A percentile compares a stretch with the other conserved stretches of the same genome.
phyloP scores from a whole-genome alignment of 1,140 invertebrate species.

The Theocolax elegans region DNA sequence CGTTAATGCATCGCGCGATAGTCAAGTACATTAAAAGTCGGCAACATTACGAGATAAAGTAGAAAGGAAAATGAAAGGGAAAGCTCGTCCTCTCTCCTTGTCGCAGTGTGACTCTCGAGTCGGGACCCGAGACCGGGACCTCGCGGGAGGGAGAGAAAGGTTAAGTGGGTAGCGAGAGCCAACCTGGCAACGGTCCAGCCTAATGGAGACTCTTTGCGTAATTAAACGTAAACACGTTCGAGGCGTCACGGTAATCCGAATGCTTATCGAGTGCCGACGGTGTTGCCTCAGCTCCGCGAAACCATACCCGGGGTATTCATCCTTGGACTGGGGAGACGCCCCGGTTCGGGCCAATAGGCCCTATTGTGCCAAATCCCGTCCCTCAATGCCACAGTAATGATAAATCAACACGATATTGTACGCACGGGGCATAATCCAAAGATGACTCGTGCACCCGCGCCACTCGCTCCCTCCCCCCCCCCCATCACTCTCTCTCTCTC shows the following conservation, averaged over 20 bases:
- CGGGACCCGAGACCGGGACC: too few relatives aligned
- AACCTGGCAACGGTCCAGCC: constrained; percentile 66
- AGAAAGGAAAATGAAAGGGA: constrained; percentile 10
- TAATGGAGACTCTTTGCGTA: constrained; percentile 69
- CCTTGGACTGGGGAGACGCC: constrained; percentile 43
- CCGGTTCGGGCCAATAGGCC: background rate
- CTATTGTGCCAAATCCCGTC: too few relatives aligned
- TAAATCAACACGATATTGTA: constrained; percentile 37
- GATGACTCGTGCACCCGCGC: background rate
- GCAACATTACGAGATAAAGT: constrained; percentile 4
- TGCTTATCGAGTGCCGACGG: constrained; percentile 62
- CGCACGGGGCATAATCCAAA: constrained; percentile 11
- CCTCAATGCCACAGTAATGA: constrained; percentile 28
- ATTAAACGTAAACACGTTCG: constrained; percentile 69
- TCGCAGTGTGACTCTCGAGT: too few relatives aligned
- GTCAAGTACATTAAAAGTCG: constrained; percentile 17
- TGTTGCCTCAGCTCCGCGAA: constrained; percentile 56
- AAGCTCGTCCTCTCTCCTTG: background rate
- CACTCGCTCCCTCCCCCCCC: background rate
- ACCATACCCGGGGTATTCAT: constrained; percentile 42
- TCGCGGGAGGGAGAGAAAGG: too few relatives aligned
- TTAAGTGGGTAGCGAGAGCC: too few relatives aligned
- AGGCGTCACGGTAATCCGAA: constrained; percentile 66
- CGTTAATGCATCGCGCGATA: constrained; percentile 14
- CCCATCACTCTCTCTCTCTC: too few relatives aligned